Evolutionary conservation across 2,888 invertebrate genomes (phyloP).

Genomic region (Scaptomyza caliginosa): DNA sequence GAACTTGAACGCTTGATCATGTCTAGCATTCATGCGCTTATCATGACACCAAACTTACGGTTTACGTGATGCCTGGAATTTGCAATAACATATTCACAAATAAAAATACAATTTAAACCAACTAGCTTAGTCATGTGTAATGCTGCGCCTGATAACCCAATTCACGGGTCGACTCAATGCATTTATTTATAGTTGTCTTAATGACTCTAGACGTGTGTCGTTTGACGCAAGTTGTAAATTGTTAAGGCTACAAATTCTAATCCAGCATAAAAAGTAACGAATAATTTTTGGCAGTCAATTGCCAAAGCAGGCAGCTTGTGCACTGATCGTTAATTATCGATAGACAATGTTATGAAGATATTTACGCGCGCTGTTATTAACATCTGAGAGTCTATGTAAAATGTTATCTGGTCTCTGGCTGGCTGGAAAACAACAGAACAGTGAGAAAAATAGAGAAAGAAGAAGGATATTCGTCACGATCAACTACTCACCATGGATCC

Average conservation of each 20-base stretch:
- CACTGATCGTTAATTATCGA: background rate
- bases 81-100: slow-evolving; percentile 44
- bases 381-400: background rate
- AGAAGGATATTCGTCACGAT: background rate
- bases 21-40: slow-evolving; percentile 68
- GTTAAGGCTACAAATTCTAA: slow-evolving; percentile 19
- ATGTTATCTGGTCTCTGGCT: slow-evolving; percentile 3
- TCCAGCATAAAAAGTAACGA: slow-evolving; percentile 37
- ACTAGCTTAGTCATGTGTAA: slow-evolving; percentile 38
- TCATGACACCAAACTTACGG: slow-evolving; percentile 52
- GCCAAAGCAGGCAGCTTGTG: slow-evolving; percentile 21
- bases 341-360: background rate
- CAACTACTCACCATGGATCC: slow-evolving; percentile 87
- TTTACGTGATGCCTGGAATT: slow-evolving; percentile 61
- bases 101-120: slow-evolving; percentile 14
- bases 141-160: slow-evolving; percentile 38
- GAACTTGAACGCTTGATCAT: slow-evolving; percentile 70
- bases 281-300: background rate
- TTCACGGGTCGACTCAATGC: slow-evolving; percentile 16
- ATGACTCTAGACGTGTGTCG: background rate
- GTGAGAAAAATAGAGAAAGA: background rate
- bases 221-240: slow-evolving; percentile 28
- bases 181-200: slow-evolving; percentile 16
- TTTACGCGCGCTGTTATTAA: slow-evolving; percentile 16
- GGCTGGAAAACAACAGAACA: background rate